A percentile compares a stretch with the other conserved stretches of the same genome.
These are phyloP conservation scores for Meles meles DNA, from an alignment of 2,113 vertebrate genomes.

Conservation along the genomic window DNA sequence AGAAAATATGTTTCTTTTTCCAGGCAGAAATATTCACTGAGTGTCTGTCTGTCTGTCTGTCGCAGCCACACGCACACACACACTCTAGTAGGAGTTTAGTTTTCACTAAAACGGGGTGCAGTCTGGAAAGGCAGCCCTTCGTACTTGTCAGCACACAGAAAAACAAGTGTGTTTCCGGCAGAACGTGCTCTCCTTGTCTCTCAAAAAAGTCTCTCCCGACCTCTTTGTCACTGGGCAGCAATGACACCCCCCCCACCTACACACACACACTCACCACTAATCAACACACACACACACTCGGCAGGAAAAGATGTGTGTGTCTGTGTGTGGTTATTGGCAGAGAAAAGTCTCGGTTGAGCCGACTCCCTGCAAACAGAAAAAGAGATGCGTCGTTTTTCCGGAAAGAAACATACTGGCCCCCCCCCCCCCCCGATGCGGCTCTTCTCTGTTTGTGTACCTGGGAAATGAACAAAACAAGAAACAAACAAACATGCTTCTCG, in stretches of 20 bases:
- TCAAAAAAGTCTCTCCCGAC: neutral
- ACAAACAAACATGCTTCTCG: neutral
- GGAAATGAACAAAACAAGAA: neutral
- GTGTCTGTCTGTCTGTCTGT: neutral
- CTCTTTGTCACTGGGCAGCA: neutral
- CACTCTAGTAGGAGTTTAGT: too few species aligned
- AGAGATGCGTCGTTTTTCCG: neutral
- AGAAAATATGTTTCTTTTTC: neutral
- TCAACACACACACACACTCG: too few species aligned
- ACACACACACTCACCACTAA: neutral
- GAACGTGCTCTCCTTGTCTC: neutral
- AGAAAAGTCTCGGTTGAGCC: neutral
- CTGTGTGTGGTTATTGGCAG: neutral
- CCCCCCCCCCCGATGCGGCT: too few species aligned
- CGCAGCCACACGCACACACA: neutral
- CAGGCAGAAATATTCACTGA: neutral
- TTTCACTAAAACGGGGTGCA: too few species aligned
- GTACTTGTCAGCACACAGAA: neutral
- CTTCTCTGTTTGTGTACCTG: neutral
- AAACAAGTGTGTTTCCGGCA: neutral
- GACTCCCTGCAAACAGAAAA: neutral
- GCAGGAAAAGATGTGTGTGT: neutral
- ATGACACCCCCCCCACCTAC: neutral
- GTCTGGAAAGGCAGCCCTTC: accelerated
- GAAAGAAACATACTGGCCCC: neutral